These are phyloP conservation scores for Drymodes brunneopygia DNA, from an alignment of 2,113 vertebrate species.

Conservation along the genomic window DNA sequence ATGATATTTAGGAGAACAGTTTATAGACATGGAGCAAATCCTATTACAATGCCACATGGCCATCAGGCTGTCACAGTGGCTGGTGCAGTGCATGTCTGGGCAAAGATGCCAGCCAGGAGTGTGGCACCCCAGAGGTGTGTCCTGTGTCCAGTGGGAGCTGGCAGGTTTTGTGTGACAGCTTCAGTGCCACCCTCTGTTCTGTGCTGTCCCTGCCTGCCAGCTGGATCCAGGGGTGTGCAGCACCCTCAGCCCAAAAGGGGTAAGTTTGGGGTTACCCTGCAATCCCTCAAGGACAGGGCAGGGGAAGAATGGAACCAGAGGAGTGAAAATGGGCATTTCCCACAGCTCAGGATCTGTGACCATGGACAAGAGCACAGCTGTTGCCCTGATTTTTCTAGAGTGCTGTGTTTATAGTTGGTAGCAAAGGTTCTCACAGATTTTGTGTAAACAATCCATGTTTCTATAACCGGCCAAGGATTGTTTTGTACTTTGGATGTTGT, in stretches of 20 bases:
- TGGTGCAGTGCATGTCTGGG: not conserved
- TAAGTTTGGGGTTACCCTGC: not conserved
- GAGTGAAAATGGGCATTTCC: not conserved
- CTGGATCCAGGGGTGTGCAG: not conserved
- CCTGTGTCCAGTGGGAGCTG: not conserved
- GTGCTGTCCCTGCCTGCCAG: not conserved
- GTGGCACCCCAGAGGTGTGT: not conserved
- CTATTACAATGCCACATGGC: conserved; percentile 65
- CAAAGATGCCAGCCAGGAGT: not conserved
- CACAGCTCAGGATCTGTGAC: not conserved
- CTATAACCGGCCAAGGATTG: no score
- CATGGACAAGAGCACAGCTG: not conserved
- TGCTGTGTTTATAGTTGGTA: no score
- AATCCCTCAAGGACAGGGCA: not conserved
- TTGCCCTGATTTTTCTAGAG: no score
- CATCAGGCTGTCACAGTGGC: conserved; percentile 27
- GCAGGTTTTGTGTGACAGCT: not conserved
- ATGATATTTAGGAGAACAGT: conserved; percentile 65
- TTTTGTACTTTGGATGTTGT: no score
- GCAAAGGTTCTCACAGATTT: no score
- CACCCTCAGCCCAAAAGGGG: not conserved
- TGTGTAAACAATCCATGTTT: no score
- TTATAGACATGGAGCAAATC: conserved; percentile 61
- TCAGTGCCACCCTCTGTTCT: not conserved
- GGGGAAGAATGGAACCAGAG: accelerated